Conservation (phyloP, 2,888 invertebrate genomes). For the Iphiclides podalirius region DNA sequence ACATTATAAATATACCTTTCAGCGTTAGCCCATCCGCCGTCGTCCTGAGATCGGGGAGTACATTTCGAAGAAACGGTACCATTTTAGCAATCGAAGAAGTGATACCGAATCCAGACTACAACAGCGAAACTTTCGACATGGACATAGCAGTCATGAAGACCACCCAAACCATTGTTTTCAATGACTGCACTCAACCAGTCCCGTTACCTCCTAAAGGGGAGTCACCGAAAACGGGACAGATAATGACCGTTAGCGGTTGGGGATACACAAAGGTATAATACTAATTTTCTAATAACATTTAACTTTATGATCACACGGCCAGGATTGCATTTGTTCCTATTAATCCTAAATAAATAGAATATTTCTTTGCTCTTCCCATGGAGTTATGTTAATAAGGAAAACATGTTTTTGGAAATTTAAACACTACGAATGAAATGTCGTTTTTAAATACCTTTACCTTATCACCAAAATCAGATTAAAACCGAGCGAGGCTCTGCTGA, state of each 20-base stretch:
- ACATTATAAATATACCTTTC: too few relatives aligned
- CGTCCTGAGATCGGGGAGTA: slow-evolving; percentile 69
- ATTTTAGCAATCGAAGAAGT: slow-evolving; percentile 62
- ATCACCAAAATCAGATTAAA: too few relatives aligned
- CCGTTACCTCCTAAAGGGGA: slow-evolving; percentile 42
- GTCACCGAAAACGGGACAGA: slow-evolving; percentile 39
- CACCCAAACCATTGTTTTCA: slow-evolving; percentile 51
- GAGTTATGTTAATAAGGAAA: too few relatives aligned
- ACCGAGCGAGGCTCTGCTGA: too few relatives aligned
- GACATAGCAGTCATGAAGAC: slow-evolving; percentile 68
- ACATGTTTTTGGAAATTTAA: too few relatives aligned
- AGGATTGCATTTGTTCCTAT: too few relatives aligned
- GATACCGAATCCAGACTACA: slow-evolving; percentile 57
- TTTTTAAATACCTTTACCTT: too few relatives aligned
- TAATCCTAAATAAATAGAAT: too few relatives aligned
- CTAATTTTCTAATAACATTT: too few relatives aligned
- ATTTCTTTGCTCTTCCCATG: too few relatives aligned
- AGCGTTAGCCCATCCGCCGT: slow-evolving; percentile 63
- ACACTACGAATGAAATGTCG: too few relatives aligned
- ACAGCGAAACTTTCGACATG: slow-evolving; percentile 59
- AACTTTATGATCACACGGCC: too few relatives aligned
- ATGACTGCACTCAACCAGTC: slow-evolving; percentile 51
- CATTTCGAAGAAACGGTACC: slow-evolving; percentile 60
- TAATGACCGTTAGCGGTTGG: slow-evolving; percentile 63
- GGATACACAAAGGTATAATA: slow-evolving; percentile 56